Base-by-base conservation (phyloP, 2,888 invertebrate species). In the Pemphredon lugubris region DNA sequence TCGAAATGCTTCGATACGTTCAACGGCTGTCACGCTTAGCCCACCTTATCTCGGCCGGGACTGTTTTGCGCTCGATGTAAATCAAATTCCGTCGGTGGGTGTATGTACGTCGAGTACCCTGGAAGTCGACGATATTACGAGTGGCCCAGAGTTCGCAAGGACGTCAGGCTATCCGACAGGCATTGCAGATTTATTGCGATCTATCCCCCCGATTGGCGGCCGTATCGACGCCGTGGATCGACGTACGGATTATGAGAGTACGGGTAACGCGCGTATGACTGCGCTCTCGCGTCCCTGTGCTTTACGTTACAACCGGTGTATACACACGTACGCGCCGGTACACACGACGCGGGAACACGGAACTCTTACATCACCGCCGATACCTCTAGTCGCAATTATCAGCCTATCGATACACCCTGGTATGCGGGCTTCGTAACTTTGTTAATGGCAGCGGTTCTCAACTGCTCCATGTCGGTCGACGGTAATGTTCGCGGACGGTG, bases 281-380 rank as follows among this genome's bases (percentile, higher is more conserved):
- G 18, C 45, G 20, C 48, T 18, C 23, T 13, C 20, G 39, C 3
- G 14, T 26, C 21, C 47, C 11, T 42, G 34, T 34, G 7, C 3
- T 26, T 5, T 26, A 26, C 26, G 7, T 26, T 26, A 26, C 26
- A 26, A n/a, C n/a, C 30, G 7, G n/a, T n/a, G 3, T 34, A 3
- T 34, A 34, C n/a, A 34, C 5, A 20, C 42, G 42, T 16, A 58
- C 45, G 51, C n/a, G 30, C 34, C 6, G 34, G 44, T 39, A 26
- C 7, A 7, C 26, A 26, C 3, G 26, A 26, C 55, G 23, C 47
- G 60, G 68, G 80, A 84, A 85, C 83, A 83, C 84, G 86, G 83
- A 84, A 85, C 84, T 82, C 84, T 85, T 85, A 79, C 86, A 82
- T 84, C 85, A 85, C 66, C 71, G 78, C 18, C 54, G 60, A 72